Base-by-base conservation (phyloP, 53 echinoderm and acorn worm species). In the Astropecten irregularis region DNA sequence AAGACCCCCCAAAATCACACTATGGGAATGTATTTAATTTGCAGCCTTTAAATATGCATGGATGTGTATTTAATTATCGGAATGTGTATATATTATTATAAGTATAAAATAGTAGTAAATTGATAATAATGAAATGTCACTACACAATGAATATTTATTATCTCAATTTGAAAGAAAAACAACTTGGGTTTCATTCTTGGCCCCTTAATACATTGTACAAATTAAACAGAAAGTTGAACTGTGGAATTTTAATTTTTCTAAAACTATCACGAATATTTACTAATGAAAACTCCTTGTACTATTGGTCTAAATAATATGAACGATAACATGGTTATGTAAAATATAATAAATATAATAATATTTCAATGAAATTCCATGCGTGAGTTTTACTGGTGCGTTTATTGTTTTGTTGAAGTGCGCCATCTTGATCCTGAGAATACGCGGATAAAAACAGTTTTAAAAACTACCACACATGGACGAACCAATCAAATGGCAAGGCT, bases 11-110 rank as follows among this genome's bases (percentile, higher is more conserved):
- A 60, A 33, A 39, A 77, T 61, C 46, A 27, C 40, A 46, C 31
- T 62, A 34, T 32, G 32, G 11, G 42, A 42, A 42, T 8, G 11
- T 6, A 42, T 8, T 50, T 71, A 49, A 50, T 71, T 32, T 51
- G 47, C 33, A 61, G 61, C 74, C 61, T 44, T 47, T 42, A 42
- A 16, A 61, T 79, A 62, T 79, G 79, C 79, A 79, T 79, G 79
- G 40, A 79, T 62, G 62, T 79, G 47, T 79, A 76, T 42, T 61
- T 61, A 48, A 79, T 31, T 27, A 6, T 8, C 10, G 21, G 1
- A 47, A 53, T 56, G 37, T 79, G 79, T 79, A 79, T 61, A 79
- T 79, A 79, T 47, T 79, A 39, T 62, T 42, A 9, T 53, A 53
- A 68, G 40, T 68, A 68, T 68, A 68, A 46, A 68, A 68, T 46